Conservation (phyloP, 2,113 vertebrate species). For the Microtus montanus region DNA sequence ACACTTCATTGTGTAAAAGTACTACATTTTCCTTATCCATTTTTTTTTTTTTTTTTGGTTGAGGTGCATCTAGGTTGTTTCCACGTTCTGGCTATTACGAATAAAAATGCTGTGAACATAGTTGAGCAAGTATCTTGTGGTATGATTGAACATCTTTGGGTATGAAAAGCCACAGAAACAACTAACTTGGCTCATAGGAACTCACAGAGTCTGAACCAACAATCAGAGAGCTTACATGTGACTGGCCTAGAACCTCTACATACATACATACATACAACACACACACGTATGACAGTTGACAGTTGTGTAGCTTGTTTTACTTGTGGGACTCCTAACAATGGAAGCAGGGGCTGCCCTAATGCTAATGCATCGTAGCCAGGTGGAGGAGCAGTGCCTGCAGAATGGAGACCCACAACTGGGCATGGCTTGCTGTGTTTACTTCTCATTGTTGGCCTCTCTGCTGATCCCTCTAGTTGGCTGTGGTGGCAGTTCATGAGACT, state of each 20-base stretch:
- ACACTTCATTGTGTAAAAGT: not conserved
- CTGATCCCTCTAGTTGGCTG: not conserved
- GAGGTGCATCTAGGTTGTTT: not conserved
- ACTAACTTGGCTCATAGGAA: not conserved
- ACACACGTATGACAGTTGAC: not conserved
- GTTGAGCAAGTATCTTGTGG: not conserved
- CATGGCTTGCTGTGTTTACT: not conserved
- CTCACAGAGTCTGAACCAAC: not conserved
- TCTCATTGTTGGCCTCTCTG: not conserved
- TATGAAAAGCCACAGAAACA: not conserved
- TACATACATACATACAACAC: not conserved
- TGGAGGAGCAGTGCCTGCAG: not conserved
- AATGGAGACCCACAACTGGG: not conserved
- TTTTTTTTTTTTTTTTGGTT: not conserved
- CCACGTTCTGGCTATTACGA: not conserved
- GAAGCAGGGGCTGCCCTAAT: not conserved
- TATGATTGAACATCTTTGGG: not conserved
- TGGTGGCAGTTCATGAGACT: not conserved
- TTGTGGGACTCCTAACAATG: not conserved
- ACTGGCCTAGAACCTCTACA: not conserved
- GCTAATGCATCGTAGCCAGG: not conserved
- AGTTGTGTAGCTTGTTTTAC: not conserved
- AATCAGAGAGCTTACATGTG: not conserved
- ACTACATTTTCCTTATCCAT: not conserved
- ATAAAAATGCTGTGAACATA: not conserved